Conservation (phyloP, 2,797 vertebrate species). For the Gymnodraco acuticeps region DNA sequence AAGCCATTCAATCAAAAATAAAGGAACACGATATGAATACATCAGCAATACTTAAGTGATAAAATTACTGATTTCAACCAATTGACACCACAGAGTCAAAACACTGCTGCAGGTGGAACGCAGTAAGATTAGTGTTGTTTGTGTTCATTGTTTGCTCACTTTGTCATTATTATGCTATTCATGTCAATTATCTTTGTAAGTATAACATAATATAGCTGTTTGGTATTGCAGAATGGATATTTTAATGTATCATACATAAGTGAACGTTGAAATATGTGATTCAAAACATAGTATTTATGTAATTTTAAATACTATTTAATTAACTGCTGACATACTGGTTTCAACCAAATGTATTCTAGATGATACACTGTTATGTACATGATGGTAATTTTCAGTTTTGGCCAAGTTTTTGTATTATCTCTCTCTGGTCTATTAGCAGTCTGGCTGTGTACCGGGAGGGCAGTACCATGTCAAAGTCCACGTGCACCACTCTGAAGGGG, state of each 20-base stretch:
- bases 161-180: background rate
- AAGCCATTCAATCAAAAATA: conserved; percentile 5
- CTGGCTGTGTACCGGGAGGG: conserved; percentile 31
- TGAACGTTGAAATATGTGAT: background rate
- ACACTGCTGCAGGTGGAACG: background rate
- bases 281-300: too few species aligned
- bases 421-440: background rate
- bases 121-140: background rate
- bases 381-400: background rate
- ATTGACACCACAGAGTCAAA: background rate
- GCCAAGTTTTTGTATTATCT: background rate
- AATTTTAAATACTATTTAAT: too few species aligned
- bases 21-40: background rate
- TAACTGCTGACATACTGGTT: background rate
- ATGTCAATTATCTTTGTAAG: background rate
- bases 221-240: background rate
- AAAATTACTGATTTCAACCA: background rate
- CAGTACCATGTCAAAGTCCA: conserved; percentile 85
- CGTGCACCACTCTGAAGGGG: conserved; percentile 75
- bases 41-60: background rate
- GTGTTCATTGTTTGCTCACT: background rate
- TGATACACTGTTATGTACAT: background rate
- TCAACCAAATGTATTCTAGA: background rate
- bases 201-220: background rate
- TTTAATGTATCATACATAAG: background rate